Percentiles rank a stretch among this genome's conserved stretches.
Conservation (phyloP, 2,797 vertebrate species). For the Sebastes nivosus region DNA sequence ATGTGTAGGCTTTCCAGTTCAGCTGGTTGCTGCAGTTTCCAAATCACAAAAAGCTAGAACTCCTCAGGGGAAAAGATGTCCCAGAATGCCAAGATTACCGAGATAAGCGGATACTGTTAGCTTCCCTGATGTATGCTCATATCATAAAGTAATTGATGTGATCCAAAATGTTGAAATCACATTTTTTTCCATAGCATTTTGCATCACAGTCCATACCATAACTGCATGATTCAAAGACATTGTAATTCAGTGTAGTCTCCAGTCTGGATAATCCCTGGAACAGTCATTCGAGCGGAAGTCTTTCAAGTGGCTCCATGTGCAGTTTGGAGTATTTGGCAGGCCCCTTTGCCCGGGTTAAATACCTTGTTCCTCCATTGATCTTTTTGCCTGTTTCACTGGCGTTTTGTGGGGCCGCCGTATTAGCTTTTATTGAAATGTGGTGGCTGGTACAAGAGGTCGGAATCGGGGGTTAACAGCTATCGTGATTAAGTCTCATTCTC, state of each 20-base stretch:
- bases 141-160: not conserved
- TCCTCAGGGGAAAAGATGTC: not conserved
- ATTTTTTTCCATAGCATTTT: not conserved
- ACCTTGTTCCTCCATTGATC: constrained; percentile 62
- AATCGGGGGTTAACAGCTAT: constrained; percentile 38
- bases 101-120: not conserved
- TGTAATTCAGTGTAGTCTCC: not conserved
- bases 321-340: constrained; percentile 45
- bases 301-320: constrained; percentile 31
- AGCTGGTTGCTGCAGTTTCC: not conserved
- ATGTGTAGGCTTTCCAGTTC: not conserved
- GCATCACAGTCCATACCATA: not conserved
- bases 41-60: not conserved
- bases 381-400: constrained; percentile 52
- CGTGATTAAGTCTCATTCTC: constrained; percentile 57
- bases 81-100: not conserved
- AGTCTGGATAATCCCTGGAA: constrained; percentile 29
- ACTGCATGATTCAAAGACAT: not conserved
- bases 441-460: constrained; percentile 37
- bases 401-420: constrained; percentile 5
- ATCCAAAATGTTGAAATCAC: not conserved
- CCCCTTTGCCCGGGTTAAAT: constrained; percentile 54
- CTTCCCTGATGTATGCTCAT: not conserved
- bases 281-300: not conserved
- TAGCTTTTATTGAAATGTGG: constrained; percentile 65